Percentiles rank a stretch among this genome's conserved stretches.
phyloP scores from a whole-genome alignment of 2,797 vertebrate genomes.

The Enteromius thamalakanensis region DNA sequence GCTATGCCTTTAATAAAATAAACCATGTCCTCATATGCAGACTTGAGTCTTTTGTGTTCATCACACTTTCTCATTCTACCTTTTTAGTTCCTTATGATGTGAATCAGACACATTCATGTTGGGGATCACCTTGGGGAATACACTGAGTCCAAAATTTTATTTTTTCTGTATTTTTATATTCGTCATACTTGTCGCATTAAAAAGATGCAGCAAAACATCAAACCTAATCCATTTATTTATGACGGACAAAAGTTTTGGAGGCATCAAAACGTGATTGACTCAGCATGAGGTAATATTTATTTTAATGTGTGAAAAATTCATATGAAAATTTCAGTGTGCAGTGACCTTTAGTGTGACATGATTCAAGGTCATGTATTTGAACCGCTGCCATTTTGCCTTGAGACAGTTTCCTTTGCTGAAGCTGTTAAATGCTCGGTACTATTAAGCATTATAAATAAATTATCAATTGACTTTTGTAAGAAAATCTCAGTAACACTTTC shows the following conservation, averaged over 20 bases:
- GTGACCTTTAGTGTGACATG: not conserved
- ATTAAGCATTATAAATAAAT: not conserved
- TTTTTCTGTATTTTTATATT: too few species aligned
- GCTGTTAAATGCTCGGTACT: not conserved
- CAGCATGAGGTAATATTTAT: too few species aligned
- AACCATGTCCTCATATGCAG: slow-evolving; percentile 85
- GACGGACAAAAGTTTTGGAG: too few species aligned
- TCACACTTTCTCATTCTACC: not conserved
- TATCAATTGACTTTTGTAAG: not conserved
- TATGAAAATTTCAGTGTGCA: too few species aligned
- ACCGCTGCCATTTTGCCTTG: not conserved
- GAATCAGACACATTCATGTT: not conserved
- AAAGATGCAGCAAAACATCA: too few species aligned
- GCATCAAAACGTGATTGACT: too few species aligned
- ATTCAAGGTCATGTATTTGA: not conserved
- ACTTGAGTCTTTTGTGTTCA: slow-evolving; percentile 58
- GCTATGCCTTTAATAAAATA: slow-evolving; percentile 92
- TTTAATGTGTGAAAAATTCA: too few species aligned
- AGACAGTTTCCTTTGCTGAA: not conserved
- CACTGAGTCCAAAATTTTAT: too few species aligned
- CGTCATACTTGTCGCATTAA: too few species aligned
- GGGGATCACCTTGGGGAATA: not conserved
- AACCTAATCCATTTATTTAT: too few species aligned
- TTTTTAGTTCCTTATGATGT: not conserved
- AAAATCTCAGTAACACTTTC: not conserved